Base-by-base conservation (phyloP, 2,797 vertebrate species). In the Tenualosa thibaudeaui region DNA sequence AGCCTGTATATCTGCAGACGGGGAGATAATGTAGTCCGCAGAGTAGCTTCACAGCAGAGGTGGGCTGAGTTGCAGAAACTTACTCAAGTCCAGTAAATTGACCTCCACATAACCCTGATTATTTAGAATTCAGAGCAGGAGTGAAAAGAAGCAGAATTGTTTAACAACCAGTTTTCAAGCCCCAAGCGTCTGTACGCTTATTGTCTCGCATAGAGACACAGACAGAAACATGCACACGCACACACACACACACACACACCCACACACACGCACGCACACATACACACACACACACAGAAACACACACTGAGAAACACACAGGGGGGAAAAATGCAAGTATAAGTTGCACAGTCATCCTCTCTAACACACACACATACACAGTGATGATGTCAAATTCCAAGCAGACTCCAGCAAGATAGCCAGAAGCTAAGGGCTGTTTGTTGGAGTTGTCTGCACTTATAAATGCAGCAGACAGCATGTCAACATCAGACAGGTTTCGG, bases 31-130 rank as follows among this genome's bases (percentile, higher is more conserved):
- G 68, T 75, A 13, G 12, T 75, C 31, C 5, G 12, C 40, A 40
- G 12, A 75, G 68, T 17, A 40, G 68, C 31, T 75, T 43, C 37
- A 40, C 37, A 40, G 31, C 31, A 17, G 68, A 37, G 10, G 10
- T 40, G 65, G 15, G 2, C 31, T 43, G 37, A 75, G 68, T 43
- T 75, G 68, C 68, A 31, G 46, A 75, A 40, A 75, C 37, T 75
- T 40, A 40, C 68, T 75, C 68, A 12, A 10, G 31, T 37, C 31
- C 68, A 75, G 68, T 40, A 1, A 37, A 43, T 65, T 84, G 85
- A 82, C 88, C 58, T 83, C 85, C 7, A 75, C 87, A 85, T 89
- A 89, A 90, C 86, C 89, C 88, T 92, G 87, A 90, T 92, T 90
- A 92, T 90, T 86, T 85, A 31, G 68, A 43, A 84, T 86, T 83